A percentile compares a stretch with the other conserved stretches of the same genome.
Evolutionary conservation across 2,113 vertebrate species (phyloP).

Genomic region (Stegostoma tigrinum): DNA sequence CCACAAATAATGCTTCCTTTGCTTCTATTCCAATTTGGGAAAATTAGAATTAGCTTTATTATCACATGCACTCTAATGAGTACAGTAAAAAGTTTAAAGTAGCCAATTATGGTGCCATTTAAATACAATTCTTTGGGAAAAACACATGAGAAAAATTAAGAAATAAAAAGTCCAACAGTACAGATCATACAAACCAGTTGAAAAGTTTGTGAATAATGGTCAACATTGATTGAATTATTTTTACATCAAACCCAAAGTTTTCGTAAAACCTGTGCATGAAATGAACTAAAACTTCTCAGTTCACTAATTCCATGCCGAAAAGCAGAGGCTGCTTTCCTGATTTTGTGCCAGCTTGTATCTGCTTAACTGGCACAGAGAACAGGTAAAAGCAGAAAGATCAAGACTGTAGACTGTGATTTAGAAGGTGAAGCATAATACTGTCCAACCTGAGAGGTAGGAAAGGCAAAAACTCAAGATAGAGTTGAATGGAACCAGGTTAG

Average conservation of each 20-base stretch:
- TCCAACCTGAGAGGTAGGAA: not conserved
- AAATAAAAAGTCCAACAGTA: too few relatives aligned
- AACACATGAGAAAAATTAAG: too few relatives aligned
- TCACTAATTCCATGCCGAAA: not conserved
- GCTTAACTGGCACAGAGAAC: not conserved
- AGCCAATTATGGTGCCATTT: too few relatives aligned
- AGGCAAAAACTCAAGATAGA: not conserved
- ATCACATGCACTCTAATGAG: too few relatives aligned
- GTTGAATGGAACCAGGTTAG: not conserved
- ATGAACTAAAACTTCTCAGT: not conserved
- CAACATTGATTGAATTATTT: not conserved
- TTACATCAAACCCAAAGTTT: not conserved
- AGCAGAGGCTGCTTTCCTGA: not conserved
- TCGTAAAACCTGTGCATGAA: not conserved
- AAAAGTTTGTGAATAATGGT: not conserved
- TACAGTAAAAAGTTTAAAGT: too few relatives aligned
- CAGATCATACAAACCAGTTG: not conserved
- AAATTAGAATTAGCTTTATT: too few relatives aligned
- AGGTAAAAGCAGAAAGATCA: not conserved
- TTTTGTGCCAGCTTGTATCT: not conserved
- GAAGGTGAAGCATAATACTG: not conserved
- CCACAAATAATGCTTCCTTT: not conserved
- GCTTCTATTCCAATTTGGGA: not conserved
- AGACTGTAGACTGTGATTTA: not conserved
- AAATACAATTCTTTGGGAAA: too few relatives aligned